Conservation (phyloP, 1,140 invertebrate species). For the Cheumatopsyche charites region DNA sequence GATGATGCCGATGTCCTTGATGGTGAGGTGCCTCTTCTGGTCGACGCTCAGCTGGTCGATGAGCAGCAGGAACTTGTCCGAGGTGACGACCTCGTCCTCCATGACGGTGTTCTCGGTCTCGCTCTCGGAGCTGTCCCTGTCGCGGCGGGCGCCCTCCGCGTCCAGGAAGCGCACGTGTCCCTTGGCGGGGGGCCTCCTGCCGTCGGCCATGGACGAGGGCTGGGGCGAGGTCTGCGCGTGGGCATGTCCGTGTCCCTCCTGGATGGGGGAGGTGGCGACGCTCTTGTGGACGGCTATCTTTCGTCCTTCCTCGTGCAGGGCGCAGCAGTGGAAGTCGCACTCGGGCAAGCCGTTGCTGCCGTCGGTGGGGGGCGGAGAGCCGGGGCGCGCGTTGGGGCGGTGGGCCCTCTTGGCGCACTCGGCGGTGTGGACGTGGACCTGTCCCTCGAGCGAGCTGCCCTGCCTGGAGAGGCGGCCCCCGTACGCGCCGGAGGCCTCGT, state of each 20-base stretch:
- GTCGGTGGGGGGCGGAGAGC: constrained; percentile 64
- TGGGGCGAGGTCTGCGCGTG: constrained; percentile 70
- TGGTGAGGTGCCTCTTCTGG: constrained; percentile 87
- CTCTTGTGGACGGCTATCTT: constrained; percentile 89
- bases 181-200: constrained; percentile 63
- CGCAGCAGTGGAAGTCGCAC: constrained; percentile 95
- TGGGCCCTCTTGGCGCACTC: constrained; percentile 79
- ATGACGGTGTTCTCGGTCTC: constrained; percentile 91
- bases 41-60: constrained; percentile 92
- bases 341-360: constrained; percentile 67
- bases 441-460: constrained; percentile 74
- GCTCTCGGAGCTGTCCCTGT: constrained; percentile 86
- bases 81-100: constrained; percentile 86
- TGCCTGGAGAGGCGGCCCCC: constrained; percentile 67
- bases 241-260: constrained; percentile 67
- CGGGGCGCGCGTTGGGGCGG: constrained; percentile 65
- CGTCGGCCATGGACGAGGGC: constrained; percentile 61
- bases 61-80: constrained; percentile 88
- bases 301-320: constrained; percentile 88
- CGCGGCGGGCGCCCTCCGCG: constrained; percentile 66
- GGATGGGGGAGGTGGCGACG: constrained; percentile 89
- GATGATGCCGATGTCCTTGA: constrained; percentile 95
- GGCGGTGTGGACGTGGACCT: constrained; percentile 82
- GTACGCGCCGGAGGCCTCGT: constrained; percentile 63
- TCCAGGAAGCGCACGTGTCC: constrained; percentile 78